Conservation (phyloP, 2,113 vertebrate genomes). For the Oxyura jamaicensis region DNA sequence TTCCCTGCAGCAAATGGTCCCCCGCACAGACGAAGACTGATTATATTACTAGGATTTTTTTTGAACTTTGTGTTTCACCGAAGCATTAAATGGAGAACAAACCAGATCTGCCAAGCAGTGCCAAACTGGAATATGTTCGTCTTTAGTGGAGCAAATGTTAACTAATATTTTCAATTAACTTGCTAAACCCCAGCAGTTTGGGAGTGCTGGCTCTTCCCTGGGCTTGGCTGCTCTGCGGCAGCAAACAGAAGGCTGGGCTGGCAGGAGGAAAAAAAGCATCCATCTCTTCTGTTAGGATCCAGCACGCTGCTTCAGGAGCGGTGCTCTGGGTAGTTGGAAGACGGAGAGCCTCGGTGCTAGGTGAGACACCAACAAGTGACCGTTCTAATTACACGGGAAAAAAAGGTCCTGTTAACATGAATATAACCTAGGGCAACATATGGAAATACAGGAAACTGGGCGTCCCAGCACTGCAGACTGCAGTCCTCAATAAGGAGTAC, state of each 20-base stretch:
- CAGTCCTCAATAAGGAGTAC: neutral
- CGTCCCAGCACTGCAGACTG: neutral
- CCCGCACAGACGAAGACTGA: neutral
- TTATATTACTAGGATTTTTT: neutral
- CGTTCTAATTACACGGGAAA: neutral
- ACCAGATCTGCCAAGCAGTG: no score
- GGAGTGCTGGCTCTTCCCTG: neutral
- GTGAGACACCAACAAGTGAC: neutral
- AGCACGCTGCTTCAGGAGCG: neutral
- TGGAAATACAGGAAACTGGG: neutral
- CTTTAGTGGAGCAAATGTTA: neutral
- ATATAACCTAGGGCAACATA: rapidly evolving
- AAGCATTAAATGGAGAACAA: neutral
- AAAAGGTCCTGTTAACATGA: neutral
- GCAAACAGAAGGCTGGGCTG: neutral
- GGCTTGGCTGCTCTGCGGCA: neutral
- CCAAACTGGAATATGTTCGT: neutral
- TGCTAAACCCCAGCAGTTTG: neutral
- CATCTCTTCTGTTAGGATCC: neutral
- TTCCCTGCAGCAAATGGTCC: neutral
- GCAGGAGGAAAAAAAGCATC: neutral
- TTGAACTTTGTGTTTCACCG: neutral
- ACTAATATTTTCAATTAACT: neutral
- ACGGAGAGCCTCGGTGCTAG: rapidly evolving
- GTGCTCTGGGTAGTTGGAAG: rapidly evolving